Conservation (phyloP, 2,797 vertebrate species). For the Lepilemur ruficaudatus region DNA sequence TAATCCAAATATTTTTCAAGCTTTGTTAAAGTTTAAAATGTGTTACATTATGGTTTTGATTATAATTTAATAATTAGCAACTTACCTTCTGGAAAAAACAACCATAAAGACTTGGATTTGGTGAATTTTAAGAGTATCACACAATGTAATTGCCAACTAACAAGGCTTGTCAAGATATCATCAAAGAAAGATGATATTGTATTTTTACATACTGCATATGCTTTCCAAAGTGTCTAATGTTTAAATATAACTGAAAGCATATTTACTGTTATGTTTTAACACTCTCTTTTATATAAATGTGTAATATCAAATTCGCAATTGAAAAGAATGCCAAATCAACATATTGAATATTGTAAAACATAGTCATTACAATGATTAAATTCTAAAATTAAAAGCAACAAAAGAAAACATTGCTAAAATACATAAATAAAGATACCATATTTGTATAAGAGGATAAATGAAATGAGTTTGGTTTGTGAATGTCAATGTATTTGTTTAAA, state of each 20-base stretch:
- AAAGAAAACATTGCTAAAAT: constrained; percentile 48
- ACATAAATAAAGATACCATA: background rate
- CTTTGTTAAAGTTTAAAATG: background rate
- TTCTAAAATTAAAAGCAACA: constrained; percentile 21
- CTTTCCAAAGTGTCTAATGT: background rate
- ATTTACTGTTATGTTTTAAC: background rate
- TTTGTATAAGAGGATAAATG: background rate
- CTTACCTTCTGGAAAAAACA: background rate
- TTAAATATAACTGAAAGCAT: background rate
- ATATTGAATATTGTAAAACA: constrained; percentile 37
- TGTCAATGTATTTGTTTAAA: constrained; percentile 5
- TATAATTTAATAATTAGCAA: background rate
- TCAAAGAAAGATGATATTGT: background rate
- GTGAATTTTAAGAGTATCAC: background rate
- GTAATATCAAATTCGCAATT: background rate
- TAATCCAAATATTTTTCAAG: background rate
- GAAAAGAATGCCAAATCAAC: constrained; percentile 34
- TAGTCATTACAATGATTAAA: constrained; percentile 6
- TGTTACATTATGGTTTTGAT: background rate
- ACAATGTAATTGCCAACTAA: background rate
- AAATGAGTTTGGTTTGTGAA: constrained; percentile 24
- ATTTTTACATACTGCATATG: background rate
- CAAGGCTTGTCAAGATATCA: background rate
- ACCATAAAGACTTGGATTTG: background rate
- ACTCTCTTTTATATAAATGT: background rate